Evolutionary conservation across 30 jellyfish, hydroid and myxozoan genomes (phyloP).

Genomic region (Hydractinia echinata): DNA sequence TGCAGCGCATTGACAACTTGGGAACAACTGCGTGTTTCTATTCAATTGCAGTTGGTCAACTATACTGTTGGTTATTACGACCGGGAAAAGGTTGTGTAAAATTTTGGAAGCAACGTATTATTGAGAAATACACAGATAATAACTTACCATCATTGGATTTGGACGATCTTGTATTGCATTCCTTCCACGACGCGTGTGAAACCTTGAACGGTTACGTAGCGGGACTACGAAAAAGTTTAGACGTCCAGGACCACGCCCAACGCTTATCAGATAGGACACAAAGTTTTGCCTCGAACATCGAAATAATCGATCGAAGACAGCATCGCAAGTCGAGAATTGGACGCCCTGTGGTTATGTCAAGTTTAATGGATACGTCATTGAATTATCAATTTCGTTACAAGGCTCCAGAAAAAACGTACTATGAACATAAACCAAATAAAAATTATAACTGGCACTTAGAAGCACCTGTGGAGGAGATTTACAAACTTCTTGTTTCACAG

Average conservation of each 20-base stretch:
- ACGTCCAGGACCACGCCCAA: constrained; percentile 62
- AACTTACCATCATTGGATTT: constrained; percentile 55
- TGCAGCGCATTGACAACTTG: constrained; percentile 42
- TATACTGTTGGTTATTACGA: constrained; percentile 76
- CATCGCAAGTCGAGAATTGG: constrained; percentile 71
- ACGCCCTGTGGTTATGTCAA: constrained; percentile 22
- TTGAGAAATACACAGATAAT: constrained; percentile 63
- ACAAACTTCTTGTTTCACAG: constrained; percentile 65
- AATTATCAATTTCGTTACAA: constrained; percentile 20
- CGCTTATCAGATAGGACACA: constrained; percentile 43
- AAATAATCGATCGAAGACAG: constrained; percentile 56
- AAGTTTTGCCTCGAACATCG: constrained; percentile 82
- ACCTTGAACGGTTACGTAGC: constrained; percentile 46
- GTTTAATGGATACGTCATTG: not conserved
- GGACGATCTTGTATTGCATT: constrained; percentile 54
- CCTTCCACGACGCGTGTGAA: constrained; percentile 38
- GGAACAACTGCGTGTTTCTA: constrained; percentile 46
- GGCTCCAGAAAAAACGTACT: not conserved
- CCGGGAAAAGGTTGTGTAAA: constrained; percentile 76
- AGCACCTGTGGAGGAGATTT: constrained; percentile 50
- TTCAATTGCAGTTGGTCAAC: constrained; percentile 75
- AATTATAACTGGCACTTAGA: constrained; percentile 56
- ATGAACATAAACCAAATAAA: not conserved
- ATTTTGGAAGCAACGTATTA: constrained; percentile 59
- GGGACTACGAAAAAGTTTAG: constrained; percentile 71